Evolutionary conservation across 2,797 vertebrate species (phyloP), one percentile per base, ranked within the genome.

Genomic region (Otolemur crassicaudatus): DNA sequence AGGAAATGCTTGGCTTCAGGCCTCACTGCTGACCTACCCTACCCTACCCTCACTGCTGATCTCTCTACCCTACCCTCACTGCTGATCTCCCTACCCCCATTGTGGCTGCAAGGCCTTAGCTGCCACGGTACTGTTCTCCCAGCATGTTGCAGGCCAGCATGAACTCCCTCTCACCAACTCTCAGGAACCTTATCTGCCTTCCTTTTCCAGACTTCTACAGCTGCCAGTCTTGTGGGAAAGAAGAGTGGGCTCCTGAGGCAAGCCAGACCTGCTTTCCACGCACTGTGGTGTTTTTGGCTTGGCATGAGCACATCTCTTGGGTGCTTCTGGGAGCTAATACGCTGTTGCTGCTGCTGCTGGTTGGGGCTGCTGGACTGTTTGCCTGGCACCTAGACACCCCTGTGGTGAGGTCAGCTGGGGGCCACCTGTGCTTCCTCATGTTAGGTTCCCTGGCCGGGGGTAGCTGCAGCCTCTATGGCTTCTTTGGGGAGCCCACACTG

Each of bases 341-440:
- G 0, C 69, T 97, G 31, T 73, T 99, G 53, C 73, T 99, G 31
- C 69, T 97, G 95, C 95, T 99, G 20, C 82, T 98, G 73, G 31
- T 94, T 0, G 98, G 96, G 16, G 97, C 99, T 3, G 89, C 97
- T 0, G 20, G 98, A 19, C 97, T 99, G 95, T 99, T 99, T 5
- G 95, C 97, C 40, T 31, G 97, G 37, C 98, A 99, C 17, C 91
- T 97, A 61, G 97, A 99, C 97, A 99, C 99, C 0, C 99, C 99
- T 0, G 98, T 99, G 4, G 99, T 99, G 75, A 99, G 97, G 97
- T 99, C 99, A 0, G 99, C 99, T 0, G 99, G 99, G 0, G 99
- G 99, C 27, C 98, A 97, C 37, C 98, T 98, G 98, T 99, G 99
- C 96, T 99, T 99, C 97, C 97, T 99, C 46, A 99, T 99, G 98